phyloP scores from a whole-genome alignment of 2,113 vertebrate species.

The Alligator sinensis region DNA sequence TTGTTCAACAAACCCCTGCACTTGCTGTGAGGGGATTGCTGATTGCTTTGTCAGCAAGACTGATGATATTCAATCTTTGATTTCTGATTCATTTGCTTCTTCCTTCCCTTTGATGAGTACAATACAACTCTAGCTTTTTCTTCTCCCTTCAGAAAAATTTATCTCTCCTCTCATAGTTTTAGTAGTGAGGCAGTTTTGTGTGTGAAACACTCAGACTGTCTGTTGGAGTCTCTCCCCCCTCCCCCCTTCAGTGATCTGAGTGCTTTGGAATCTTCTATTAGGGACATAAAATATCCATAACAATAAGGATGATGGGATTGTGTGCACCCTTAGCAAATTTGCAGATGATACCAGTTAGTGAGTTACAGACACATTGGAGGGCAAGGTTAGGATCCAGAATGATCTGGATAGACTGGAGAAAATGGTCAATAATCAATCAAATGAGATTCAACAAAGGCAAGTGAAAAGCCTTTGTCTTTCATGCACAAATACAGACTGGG shows the following conservation, averaged over 20 bases:
- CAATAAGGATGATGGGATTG: too few species aligned
- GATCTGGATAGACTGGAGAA: too few species aligned
- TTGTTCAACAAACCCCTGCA: slow-evolving; percentile 54
- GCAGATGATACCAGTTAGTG: too few species aligned
- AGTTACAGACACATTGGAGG: too few species aligned
- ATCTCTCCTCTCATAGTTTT: slow-evolving; percentile 52
- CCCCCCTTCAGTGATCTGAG: slow-evolving; percentile 53
- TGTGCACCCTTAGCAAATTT: too few species aligned
- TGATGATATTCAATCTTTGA: slow-evolving; percentile 72
- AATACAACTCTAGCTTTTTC: slow-evolving; percentile 52
- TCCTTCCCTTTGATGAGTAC: slow-evolving; percentile 68
- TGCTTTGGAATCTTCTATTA: slow-evolving; percentile 61
- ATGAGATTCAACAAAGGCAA: too few species aligned
- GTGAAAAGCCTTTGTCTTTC: too few species aligned
- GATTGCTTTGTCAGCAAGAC: slow-evolving; percentile 74
- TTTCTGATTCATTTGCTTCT: slow-evolving; percentile 70
- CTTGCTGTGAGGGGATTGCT: slow-evolving; percentile 55
- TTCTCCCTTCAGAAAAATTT: slow-evolving; percentile 61
- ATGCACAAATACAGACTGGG: too few species aligned
- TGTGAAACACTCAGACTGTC: slow-evolving; percentile 35
- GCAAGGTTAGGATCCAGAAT: too few species aligned
- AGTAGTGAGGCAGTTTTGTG: slow-evolving; percentile 44
- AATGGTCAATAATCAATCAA: too few species aligned
- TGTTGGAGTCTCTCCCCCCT: background rate
- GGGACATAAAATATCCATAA: background rate